Evolutionary conservation across 2,797 vertebrate species (phyloP).

Genomic region (Gymnocypris eckloni): DNA sequence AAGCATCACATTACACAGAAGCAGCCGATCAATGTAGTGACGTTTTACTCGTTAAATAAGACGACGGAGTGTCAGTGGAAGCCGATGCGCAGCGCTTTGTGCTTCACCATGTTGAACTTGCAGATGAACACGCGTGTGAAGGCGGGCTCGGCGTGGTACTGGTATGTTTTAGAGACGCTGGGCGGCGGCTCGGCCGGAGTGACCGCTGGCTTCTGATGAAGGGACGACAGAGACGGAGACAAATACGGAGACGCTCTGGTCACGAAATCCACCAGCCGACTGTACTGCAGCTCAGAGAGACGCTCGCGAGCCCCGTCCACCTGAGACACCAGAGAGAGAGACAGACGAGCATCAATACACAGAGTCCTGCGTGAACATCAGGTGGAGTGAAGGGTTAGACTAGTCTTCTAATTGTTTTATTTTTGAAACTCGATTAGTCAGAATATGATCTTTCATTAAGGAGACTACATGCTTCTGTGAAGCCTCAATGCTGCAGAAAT

Average conservation of each 20-base stretch:
- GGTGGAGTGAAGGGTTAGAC: too few species aligned
- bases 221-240: constrained; percentile 68
- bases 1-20: neutral
- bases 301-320: constrained; percentile 73
- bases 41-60: neutral
- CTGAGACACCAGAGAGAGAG: neutral
- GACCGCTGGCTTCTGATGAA: constrained; percentile 71
- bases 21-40: neutral
- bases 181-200: constrained; percentile 78
- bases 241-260: constrained; percentile 84
- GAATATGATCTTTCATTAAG: too few species aligned
- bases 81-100: constrained; percentile 89
- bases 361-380: too few species aligned
- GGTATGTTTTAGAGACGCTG: constrained; percentile 85
- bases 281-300: constrained; percentile 94
- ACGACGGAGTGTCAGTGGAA: constrained; percentile 79
- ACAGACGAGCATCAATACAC: too few species aligned
- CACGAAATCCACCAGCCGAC: constrained; percentile 92
- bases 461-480: too few species aligned
- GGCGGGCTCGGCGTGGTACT: constrained; percentile 86
- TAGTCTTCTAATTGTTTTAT: too few species aligned
- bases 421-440: too few species aligned
- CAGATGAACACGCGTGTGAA: constrained; percentile 90
- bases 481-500: too few species aligned
- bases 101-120: constrained; percentile 94